Base-by-base conservation (phyloP, 2,797 vertebrate genomes). In the Benthosema pterotum region DNA sequence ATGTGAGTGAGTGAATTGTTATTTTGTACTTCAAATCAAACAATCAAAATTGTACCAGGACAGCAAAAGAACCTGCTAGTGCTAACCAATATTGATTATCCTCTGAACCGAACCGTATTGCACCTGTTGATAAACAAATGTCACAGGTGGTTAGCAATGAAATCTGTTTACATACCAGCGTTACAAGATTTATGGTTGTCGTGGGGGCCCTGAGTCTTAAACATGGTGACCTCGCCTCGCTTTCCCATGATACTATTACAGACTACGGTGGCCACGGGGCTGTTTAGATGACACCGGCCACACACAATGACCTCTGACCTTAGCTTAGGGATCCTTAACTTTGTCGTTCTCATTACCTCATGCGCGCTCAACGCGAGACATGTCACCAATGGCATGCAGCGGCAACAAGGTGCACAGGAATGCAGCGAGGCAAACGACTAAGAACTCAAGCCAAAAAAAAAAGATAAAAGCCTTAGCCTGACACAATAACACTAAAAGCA, bases 281-380 rank as follows among this genome's bases (percentile, higher is more conserved):
- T 86, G 83, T 87, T 87, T 83, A 83, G 76, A 87, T 79, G 86
- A 86, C 83, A 86, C 83, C 84, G 66, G 66, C 79, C 74, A 72
- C 84, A 80, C 79, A 82, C 60, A 60, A 51, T 38, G 22, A 89
- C 81, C 84, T 87, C 84, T 75, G 82, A 86, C 88, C 89, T 83
- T 67, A 74, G 78, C 77, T 84, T 84, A 65, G 73, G 78, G 78
- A 82, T 78, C 67, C 83, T 80, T 60, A 67, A 70, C 68, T 68
- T 69, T 77, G 65, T 81, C 73, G 42, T 77, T 64, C 72, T 84
- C 75, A 86, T 93, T 91, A 92, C 87, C 88, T 96, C 91, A 94
- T 88, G 86, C 86, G 82, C 79, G 66, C 82, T 78, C 76, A 82
- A 92, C 88, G 87, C 78, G 53, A 71, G 83, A 79, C 86, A 83